phyloP scores from a whole-genome alignment of 2,113 vertebrate species.

The Peromyscus leucopus region DNA sequence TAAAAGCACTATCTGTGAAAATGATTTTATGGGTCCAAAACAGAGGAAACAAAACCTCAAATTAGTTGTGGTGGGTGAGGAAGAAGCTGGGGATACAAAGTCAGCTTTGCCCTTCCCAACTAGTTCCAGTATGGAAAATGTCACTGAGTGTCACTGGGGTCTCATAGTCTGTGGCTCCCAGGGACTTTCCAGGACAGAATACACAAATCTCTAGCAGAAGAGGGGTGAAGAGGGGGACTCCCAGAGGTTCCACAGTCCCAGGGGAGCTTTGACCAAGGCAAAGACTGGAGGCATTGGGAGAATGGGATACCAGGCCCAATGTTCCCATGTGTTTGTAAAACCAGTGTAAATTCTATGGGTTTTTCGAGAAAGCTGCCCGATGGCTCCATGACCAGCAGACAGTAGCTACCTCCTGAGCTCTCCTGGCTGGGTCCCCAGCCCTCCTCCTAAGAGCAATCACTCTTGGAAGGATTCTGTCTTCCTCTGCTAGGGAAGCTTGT shows the following conservation, averaged over 20 bases:
- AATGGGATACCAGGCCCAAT: fast-evolving
- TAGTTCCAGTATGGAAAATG: background rate
- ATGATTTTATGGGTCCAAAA: conserved; percentile 65
- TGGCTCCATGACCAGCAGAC: background rate
- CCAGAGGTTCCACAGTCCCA: background rate
- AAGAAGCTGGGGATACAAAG: background rate
- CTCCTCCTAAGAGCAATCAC: background rate
- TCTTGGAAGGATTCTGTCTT: background rate
- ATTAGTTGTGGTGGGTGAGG: background rate
- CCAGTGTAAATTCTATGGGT: no score
- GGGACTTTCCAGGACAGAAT: no score
- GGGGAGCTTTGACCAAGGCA: background rate
- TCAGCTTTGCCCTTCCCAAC: background rate
- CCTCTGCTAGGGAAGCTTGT: background rate
- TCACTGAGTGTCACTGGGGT: background rate
- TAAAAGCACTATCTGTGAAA: conserved; percentile 78
- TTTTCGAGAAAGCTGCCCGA: background rate
- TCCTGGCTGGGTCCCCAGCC: background rate
- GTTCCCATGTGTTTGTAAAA: background rate
- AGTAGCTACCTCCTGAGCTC: background rate
- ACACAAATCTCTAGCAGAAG: background rate
- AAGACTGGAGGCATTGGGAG: background rate
- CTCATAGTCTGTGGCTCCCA: background rate
- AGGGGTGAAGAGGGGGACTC: fast-evolving
- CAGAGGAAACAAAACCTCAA: background rate